These are phyloP conservation scores for Paelopatides confundens DNA, from an alignment of 53 echinoderm and acorn worm species.

Conservation along the genomic window DNA sequence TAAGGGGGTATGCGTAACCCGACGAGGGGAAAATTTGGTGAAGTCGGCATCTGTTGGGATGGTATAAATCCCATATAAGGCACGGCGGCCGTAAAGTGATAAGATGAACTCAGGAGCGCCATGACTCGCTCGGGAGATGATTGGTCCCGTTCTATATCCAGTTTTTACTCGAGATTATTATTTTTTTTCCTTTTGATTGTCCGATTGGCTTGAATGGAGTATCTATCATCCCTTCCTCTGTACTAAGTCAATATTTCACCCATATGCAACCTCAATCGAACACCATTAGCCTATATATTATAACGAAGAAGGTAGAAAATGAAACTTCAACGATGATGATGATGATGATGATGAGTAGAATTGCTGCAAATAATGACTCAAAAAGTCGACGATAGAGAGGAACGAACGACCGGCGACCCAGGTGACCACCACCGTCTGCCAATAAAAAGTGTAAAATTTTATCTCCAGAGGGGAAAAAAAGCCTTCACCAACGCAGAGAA, in stretches of 20 bases:
- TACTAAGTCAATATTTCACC: too few species aligned
- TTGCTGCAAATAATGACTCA: too few species aligned
- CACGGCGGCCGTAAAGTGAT: constrained; percentile 42
- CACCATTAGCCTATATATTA: too few species aligned
- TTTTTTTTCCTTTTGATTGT: neutral
- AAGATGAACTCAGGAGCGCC: constrained; percentile 70
- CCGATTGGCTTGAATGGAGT: neutral
- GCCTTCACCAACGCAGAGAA: neutral
- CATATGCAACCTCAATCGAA: too few species aligned
- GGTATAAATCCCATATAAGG: constrained; percentile 51
- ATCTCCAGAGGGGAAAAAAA: too few species aligned
- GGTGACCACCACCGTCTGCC: too few species aligned
- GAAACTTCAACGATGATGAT: too few species aligned
- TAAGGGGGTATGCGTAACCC: constrained; percentile 46
- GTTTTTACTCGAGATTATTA: neutral
- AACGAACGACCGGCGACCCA: too few species aligned
- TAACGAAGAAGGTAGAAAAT: too few species aligned
- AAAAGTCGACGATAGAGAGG: too few species aligned
- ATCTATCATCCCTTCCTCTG: neutral
- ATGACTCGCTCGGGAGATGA: constrained; percentile 22
- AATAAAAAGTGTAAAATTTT: too few species aligned
- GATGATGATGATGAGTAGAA: too few species aligned
- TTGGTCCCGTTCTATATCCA: neutral
- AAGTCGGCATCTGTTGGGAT: constrained; percentile 2
- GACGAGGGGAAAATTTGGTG: constrained; percentile 18